Conservation (phyloP, 2,888 invertebrate species). For the Allacma fusca region DNA sequence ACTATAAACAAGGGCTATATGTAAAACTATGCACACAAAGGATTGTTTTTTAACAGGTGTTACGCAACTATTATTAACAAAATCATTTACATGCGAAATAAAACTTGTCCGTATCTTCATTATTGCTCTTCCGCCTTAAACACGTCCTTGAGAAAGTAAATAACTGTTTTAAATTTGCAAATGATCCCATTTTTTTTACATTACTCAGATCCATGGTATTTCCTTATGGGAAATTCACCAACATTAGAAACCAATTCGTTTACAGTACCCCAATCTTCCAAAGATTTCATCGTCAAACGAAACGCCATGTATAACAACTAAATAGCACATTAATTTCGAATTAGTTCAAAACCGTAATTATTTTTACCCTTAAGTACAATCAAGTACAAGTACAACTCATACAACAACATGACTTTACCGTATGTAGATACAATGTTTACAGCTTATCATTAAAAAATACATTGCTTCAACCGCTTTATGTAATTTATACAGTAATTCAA, state of each 20-base stretch:
- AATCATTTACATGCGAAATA: slow-evolving; percentile 3
- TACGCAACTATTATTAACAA: neutral
- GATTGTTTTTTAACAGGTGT: neutral
- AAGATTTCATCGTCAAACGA: neutral
- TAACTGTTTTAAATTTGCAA: neutral
- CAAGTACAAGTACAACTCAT: slow-evolving; percentile 30
- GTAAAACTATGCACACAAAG: neutral
- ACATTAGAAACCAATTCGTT: too few species aligned
- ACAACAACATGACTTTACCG: neutral
- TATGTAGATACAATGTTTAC: too few species aligned
- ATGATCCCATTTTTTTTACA: neutral
- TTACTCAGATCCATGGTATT: neutral
- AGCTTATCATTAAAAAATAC: slow-evolving; percentile 21
- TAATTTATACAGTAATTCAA: slow-evolving; percentile 11
- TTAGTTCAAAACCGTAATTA: slow-evolving; percentile 1
- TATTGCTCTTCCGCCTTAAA: neutral
- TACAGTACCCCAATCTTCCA: neutral
- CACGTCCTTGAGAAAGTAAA: neutral
- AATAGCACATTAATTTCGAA: neutral
- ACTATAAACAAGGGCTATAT: neutral
- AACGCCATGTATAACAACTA: neutral
- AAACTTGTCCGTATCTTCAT: too few species aligned
- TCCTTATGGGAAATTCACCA: too few species aligned
- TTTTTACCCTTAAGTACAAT: slow-evolving; percentile 17
- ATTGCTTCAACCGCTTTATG: neutral